Evolutionary conservation across 1,140 invertebrate species (phyloP).

Genomic region (Diprion similis): DNA sequence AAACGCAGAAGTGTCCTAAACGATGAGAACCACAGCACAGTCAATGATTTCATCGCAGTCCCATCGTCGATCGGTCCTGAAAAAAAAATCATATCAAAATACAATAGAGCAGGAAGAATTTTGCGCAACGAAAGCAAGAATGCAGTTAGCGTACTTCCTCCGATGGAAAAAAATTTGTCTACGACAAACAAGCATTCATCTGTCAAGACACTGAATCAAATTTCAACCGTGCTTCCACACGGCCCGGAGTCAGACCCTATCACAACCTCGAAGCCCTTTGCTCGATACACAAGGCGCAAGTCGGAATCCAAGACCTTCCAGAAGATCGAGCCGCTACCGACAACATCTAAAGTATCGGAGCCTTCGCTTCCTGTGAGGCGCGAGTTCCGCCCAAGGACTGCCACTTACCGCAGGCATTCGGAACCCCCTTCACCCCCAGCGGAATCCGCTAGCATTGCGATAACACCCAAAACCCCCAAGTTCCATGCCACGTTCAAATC

Average conservation of each 20-base stretch:
- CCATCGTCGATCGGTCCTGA: not conserved
- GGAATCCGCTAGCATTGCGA: constrained; percentile 37
- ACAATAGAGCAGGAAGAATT: not conserved
- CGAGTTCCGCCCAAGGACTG: constrained; percentile 50
- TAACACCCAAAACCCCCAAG: constrained; percentile 41
- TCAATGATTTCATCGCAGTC: not conserved
- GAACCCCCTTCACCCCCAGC: constrained; percentile 37
- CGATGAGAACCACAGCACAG: not conserved
- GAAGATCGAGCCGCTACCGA: constrained; percentile 20
- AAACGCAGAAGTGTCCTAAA: not conserved
- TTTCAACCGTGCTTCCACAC: not conserved
- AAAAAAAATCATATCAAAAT: not conserved
- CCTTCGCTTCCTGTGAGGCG: constrained; percentile 14
- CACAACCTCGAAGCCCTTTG: constrained; percentile 23
- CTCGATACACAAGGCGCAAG: constrained; percentile 37
- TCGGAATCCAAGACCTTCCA: constrained; percentile 21
- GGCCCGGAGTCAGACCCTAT: constrained; percentile 14
- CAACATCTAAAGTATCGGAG: constrained; percentile 23
- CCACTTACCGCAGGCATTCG: constrained; percentile 55
- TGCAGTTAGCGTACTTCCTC: no score
- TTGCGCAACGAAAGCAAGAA: not conserved
- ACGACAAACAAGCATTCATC: not conserved
- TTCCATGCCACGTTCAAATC: constrained; percentile 31
- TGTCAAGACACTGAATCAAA: not conserved
- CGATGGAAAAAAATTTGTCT: no score